Evolutionary conservation across 2,888 invertebrate genomes (phyloP).

Genomic region (Drosophila birchii): DNA sequence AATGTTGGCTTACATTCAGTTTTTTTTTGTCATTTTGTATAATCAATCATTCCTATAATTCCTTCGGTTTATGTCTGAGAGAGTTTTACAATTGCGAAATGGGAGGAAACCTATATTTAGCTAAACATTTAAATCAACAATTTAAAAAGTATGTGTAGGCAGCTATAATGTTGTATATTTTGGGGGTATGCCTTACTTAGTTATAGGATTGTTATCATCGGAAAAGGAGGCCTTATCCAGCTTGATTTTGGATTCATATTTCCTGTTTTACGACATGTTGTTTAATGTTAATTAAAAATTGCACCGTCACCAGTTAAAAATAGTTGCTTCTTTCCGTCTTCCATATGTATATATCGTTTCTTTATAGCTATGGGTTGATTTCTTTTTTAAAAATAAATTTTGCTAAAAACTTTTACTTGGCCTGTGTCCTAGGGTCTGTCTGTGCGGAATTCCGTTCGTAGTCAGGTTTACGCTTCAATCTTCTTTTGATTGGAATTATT

Average conservation of each 20-base stretch:
- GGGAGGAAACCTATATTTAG: conserved; percentile 62
- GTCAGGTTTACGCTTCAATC: conserved; percentile 62
- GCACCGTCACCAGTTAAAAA: conserved; percentile 80
- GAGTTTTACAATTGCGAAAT: conserved; percentile 59
- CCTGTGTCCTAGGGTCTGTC: conserved; percentile 49
- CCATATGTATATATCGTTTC: conserved; percentile 51
- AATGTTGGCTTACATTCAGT: conserved; percentile 45
- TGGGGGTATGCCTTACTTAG: not conserved
- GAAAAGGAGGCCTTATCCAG: conserved; percentile 45
- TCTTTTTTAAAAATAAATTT: conserved; percentile 72
- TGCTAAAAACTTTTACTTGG: conserved; percentile 80
- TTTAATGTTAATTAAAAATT: conserved; percentile 74
- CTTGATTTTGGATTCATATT: conserved; percentile 48
- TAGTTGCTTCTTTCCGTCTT: conserved; percentile 47
- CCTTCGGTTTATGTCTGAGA: conserved; percentile 32
- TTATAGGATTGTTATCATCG: conserved; percentile 44
- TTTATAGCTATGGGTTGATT: conserved; percentile 51
- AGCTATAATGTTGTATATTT: conserved; percentile 32
- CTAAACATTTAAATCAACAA: conserved; percentile 55
- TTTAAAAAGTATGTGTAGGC: conserved; percentile 44
- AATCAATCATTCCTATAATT: conserved; percentile 28
- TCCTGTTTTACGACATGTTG: conserved; percentile 40
- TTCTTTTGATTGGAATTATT: conserved; percentile 61
- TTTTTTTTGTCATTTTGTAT: conserved; percentile 13
- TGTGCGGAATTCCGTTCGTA: conserved; percentile 41